Percentiles rank a stretch among this genome's conserved stretches.
These are phyloP conservation scores for Columba livia DNA, from an alignment of 2,113 vertebrate genomes.

Conservation along the genomic window DNA sequence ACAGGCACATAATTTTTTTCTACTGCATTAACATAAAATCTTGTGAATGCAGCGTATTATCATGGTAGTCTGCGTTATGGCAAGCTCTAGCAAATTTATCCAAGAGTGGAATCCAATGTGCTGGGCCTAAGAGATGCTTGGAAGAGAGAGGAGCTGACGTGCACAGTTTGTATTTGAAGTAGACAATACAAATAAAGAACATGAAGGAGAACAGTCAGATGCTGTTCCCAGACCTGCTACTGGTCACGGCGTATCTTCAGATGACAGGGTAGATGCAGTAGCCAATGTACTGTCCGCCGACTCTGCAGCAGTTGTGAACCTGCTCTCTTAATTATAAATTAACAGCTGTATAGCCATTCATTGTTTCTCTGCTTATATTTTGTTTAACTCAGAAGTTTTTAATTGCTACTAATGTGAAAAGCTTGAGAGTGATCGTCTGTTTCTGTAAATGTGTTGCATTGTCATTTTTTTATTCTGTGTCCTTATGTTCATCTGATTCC, in stretches of 20 bases:
- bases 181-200: background rate
- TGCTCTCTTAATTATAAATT: background rate
- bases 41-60: background rate
- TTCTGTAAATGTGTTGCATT: background rate
- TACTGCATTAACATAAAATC: conserved; percentile 11
- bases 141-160: background rate
- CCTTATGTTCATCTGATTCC: background rate
- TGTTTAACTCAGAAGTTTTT: background rate
- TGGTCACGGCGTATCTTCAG: background rate
- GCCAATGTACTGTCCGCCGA: background rate
- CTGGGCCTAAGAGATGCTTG: background rate
- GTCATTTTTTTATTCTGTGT: background rate
- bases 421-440: background rate
- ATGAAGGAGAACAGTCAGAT: background rate
- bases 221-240: background rate
- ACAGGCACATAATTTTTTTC: background rate
- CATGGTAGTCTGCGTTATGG: background rate
- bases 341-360: background rate
- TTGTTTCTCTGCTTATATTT: background rate
- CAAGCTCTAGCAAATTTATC: background rate
- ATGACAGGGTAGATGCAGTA: background rate
- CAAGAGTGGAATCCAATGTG: background rate
- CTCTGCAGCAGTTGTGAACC: background rate
- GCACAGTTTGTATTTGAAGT: background rate
- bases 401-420: background rate